These are phyloP conservation scores for Eufriesea mexicana DNA, from an alignment of 1,140 invertebrate species.

Conservation along the genomic window DNA sequence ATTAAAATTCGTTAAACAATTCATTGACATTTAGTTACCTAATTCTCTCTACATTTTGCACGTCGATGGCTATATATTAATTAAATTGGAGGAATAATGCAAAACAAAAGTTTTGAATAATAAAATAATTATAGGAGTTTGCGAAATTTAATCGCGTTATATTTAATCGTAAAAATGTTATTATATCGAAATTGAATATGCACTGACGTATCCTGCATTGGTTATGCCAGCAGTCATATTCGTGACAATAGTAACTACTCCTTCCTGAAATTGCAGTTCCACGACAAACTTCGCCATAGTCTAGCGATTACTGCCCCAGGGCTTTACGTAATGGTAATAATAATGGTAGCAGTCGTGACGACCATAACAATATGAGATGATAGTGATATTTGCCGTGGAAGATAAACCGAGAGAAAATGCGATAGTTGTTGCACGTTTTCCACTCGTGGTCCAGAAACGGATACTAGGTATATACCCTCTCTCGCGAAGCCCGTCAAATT, in stretches of 20 bases:
- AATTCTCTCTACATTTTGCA: neutral
- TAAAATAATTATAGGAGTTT: no score
- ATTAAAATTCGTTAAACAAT: neutral
- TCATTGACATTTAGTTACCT: neutral
- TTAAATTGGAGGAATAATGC: no score
- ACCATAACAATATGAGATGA: neutral
- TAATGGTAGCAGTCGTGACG: neutral
- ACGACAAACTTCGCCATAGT: conserved; percentile 1
- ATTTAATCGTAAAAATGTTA: neutral
- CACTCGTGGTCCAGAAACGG: neutral
- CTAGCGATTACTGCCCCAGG: neutral
- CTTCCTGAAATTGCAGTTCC: conserved; percentile 1
- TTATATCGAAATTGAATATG: neutral
- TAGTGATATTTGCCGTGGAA: neutral
- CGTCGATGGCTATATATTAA: neutral
- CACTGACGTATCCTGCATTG: neutral
- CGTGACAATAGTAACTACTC: neutral
- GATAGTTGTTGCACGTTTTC: conserved; percentile 31
- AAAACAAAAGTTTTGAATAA: no score
- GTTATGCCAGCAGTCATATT: neutral
- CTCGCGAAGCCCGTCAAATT: conserved; percentile 12
- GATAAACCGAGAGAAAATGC: conserved; percentile 3
- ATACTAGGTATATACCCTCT: neutral
- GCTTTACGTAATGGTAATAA: conserved; percentile 11
- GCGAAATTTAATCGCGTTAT: no score